phyloP scores from a whole-genome alignment of 2,888 invertebrate genomes.

The Ferdinandea cuprea region DNA sequence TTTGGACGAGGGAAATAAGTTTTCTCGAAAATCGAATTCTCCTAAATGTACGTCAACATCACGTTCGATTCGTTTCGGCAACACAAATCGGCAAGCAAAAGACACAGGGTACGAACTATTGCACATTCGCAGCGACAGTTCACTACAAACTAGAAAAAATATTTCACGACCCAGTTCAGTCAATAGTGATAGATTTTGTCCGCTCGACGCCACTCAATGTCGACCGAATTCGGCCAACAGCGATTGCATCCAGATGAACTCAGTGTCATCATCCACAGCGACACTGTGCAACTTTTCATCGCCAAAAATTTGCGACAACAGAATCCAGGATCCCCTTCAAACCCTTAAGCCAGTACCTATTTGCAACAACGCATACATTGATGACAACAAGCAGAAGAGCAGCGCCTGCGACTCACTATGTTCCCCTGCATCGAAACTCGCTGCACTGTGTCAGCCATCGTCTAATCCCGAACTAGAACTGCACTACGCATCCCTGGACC shows the following conservation, averaged over 20 bases:
- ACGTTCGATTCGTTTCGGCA: slow-evolving; percentile 33
- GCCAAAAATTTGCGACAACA: slow-evolving; percentile 75
- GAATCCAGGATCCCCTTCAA: slow-evolving; percentile 74
- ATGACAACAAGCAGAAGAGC: slow-evolving; percentile 70
- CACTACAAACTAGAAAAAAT: slow-evolving; percentile 77
- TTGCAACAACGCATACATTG: slow-evolving; percentile 50
- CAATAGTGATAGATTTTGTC: slow-evolving; percentile 80
- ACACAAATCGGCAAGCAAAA: slow-evolving; percentile 76
- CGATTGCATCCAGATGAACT: slow-evolving; percentile 71
- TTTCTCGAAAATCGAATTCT: slow-evolving; percentile 35
- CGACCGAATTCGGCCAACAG: slow-evolving; percentile 79
- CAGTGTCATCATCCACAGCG: slow-evolving; percentile 76
- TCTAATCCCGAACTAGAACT: slow-evolving; percentile 84
- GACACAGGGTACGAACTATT: slow-evolving; percentile 79
- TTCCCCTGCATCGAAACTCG: slow-evolving; percentile 36
- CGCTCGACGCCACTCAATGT: slow-evolving; percentile 72
- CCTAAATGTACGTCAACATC: slow-evolving; percentile 49
- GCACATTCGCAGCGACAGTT: slow-evolving; percentile 81
- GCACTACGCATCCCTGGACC: slow-evolving; percentile 87
- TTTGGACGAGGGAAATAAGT: slow-evolving; percentile 19
- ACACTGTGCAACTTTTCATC: slow-evolving; percentile 74
- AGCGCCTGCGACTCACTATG: slow-evolving; percentile 76
- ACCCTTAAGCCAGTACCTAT: slow-evolving; percentile 71
- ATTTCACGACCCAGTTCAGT: slow-evolving; percentile 81
- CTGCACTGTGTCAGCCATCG: slow-evolving; percentile 79